phyloP scores from a whole-genome alignment of 2,113 vertebrate species.

The Gadus chalcogrammus region DNA sequence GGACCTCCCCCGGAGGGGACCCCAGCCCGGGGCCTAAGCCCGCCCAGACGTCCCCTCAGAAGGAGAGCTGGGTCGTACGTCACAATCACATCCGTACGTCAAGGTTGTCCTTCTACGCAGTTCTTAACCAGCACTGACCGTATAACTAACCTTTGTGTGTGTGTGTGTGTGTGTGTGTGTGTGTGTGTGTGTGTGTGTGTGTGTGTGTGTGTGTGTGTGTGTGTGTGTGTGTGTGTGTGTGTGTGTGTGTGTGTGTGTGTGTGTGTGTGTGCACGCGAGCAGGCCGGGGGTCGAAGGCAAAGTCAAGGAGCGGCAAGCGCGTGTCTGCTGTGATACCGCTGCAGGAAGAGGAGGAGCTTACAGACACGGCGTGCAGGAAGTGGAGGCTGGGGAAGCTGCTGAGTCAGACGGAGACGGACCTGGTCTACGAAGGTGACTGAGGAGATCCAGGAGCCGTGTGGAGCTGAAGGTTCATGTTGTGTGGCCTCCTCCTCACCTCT shows the following conservation, averaged over 20 bases:
- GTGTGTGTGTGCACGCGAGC: constrained; percentile 3
- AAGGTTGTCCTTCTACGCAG: no score
- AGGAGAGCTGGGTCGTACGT: no score
- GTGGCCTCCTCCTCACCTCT: not conserved
- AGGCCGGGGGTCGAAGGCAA: constrained; percentile 28
- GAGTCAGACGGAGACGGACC: constrained; percentile 54
- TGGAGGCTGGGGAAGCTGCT: constrained; percentile 67
- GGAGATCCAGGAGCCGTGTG: not conserved
- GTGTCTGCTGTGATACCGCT: constrained; percentile 53
- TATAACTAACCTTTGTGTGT: no score
- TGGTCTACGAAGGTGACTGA: constrained; percentile 67
- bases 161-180: no score
- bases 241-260: not conserved
- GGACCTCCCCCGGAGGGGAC: not conserved
- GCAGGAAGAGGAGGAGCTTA: constrained; percentile 60
- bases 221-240: no score
- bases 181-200: no score
- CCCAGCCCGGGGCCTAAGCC: constrained; percentile 16
- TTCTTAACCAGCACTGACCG: no score
- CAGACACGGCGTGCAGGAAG: constrained; percentile 66
- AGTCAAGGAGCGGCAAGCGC: constrained; percentile 57
- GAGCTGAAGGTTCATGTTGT: not conserved
- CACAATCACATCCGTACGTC: no score
- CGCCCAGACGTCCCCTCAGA: no score
- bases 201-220: no score